Evolutionary conservation across 1,140 invertebrate genomes (phyloP).

Genomic region (Ceratitis capitata): DNA sequence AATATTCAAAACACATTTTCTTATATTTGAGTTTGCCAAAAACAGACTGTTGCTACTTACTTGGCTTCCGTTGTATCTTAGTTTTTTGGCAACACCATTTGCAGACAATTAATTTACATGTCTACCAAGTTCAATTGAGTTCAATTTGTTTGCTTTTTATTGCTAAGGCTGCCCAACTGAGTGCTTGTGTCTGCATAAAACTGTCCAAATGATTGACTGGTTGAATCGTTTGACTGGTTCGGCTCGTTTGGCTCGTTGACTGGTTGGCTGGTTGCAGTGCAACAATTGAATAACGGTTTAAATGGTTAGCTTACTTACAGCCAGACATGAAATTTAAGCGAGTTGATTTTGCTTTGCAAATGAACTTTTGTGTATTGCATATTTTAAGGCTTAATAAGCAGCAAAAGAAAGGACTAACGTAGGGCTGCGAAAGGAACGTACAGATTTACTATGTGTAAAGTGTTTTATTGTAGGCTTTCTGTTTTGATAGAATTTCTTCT

Average conservation of each 20-base stretch:
- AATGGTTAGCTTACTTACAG: not conserved
- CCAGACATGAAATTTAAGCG: not conserved
- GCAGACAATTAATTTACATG: slow-evolving; percentile 33
- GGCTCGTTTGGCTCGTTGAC: not conserved
- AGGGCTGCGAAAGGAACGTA: not conserved
- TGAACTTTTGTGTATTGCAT: not conserved
- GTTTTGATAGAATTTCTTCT: not conserved
- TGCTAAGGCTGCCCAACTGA: slow-evolving; percentile 9
- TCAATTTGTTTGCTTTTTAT: slow-evolving; percentile 27
- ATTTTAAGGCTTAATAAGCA: not conserved
- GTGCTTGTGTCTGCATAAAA: not conserved
- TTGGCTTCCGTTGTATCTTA: not conserved
- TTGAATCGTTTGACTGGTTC: not conserved
- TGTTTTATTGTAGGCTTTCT: too few relatives aligned
- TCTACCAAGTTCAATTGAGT: slow-evolving; percentile 27
- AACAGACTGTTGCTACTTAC: not conserved
- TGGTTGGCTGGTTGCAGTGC: not conserved
- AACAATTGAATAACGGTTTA: not conserved
- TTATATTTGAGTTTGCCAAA: not conserved
- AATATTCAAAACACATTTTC: not conserved
- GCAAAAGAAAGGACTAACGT: not conserved
- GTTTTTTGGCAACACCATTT: slow-evolving; percentile 1
- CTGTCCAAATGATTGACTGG: not conserved
- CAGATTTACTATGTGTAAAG: too few relatives aligned
- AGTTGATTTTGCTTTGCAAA: not conserved